Conservation (phyloP, 2,888 invertebrate species). For the Rhagonycha lutea region DNA sequence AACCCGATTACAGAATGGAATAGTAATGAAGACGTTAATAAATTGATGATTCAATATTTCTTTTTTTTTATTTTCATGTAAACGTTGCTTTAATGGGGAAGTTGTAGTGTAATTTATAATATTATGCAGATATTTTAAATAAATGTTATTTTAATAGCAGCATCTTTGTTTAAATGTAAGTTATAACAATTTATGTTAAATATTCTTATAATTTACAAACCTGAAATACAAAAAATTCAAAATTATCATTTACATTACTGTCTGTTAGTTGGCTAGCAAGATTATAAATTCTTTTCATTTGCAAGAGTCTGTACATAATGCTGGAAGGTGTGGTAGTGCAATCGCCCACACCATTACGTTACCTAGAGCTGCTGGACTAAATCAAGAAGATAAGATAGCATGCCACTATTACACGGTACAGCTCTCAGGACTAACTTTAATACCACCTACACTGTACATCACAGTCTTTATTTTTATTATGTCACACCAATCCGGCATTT, state of each 20-base stretch:
- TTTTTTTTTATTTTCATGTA: not conserved
- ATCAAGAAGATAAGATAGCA: slow-evolving; percentile 31
- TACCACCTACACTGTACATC: slow-evolving; percentile 21
- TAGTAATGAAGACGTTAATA: not conserved
- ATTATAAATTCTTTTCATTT: slow-evolving; percentile 11
- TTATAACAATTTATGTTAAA: not conserved
- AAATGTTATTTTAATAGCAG: not conserved
- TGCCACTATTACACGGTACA: slow-evolving; percentile 30
- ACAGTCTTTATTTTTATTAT: slow-evolving; percentile 8
- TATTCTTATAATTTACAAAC: slow-evolving; percentile 1
- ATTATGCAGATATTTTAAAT: not conserved
- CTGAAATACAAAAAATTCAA: not conserved
- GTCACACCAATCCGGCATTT: slow-evolving; percentile 8
- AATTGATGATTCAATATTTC: not conserved
- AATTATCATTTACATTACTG: slow-evolving; percentile 3
- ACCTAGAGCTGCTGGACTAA: slow-evolving; percentile 30
- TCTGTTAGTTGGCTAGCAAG: slow-evolving; percentile 9
- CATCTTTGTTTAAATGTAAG: not conserved
- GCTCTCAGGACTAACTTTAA: slow-evolving; percentile 29
- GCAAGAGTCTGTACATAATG: not conserved
- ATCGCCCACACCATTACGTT: slow-evolving; percentile 25
- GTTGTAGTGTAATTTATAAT: not conserved
- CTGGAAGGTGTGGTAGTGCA: slow-evolving; percentile 23
- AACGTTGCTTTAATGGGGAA: not conserved
- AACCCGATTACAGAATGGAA: not conserved